Conservation (phyloP, 2,888 invertebrate genomes). For the Lasioglossum oenotherae region DNA sequence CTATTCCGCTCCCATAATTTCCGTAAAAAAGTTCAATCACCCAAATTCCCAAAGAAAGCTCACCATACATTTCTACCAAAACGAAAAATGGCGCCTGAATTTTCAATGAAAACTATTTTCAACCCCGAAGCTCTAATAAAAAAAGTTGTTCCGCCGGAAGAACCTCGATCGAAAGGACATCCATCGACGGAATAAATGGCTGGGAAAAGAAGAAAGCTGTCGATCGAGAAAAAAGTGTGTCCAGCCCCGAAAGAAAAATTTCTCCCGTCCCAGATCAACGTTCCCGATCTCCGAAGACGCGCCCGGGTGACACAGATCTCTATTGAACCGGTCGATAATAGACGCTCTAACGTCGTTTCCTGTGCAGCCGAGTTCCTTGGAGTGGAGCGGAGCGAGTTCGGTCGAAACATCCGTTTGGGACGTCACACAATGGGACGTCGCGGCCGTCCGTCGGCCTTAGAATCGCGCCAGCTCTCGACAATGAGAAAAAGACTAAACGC, state of each 20-base stretch:
- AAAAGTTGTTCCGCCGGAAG: not conserved
- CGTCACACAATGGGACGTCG: conserved; percentile 36
- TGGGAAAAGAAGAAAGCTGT: not conserved
- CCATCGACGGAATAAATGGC: not conserved
- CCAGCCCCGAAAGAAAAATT: not conserved
- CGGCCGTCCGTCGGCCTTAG: conserved; percentile 17
- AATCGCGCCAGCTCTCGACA: conserved; percentile 19
- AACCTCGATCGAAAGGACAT: not conserved
- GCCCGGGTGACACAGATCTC: conserved; percentile 30
- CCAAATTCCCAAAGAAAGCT: too few relatives aligned
- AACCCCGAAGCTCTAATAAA: not conserved
- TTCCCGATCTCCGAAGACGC: conserved; percentile 10
- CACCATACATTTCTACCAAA: too few relatives aligned
- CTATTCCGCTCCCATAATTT: too few relatives aligned
- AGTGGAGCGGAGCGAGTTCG: not conserved
- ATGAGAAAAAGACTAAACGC: conserved; percentile 37
- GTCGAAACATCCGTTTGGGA: conserved; percentile 28
- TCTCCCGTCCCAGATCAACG: not conserved
- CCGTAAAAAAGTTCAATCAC: too few relatives aligned
- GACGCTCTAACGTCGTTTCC: conserved; percentile 42
- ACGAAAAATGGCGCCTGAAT: too few relatives aligned
- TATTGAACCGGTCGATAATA: conserved; percentile 34
- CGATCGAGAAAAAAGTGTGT: not conserved
- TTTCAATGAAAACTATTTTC: not conserved
- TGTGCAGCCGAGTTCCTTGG: conserved; percentile 3